These are phyloP conservation scores for Neotragus pygmaeus DNA, from an alignment of 2,113 vertebrate genomes.

Conservation along the genomic window DNA sequence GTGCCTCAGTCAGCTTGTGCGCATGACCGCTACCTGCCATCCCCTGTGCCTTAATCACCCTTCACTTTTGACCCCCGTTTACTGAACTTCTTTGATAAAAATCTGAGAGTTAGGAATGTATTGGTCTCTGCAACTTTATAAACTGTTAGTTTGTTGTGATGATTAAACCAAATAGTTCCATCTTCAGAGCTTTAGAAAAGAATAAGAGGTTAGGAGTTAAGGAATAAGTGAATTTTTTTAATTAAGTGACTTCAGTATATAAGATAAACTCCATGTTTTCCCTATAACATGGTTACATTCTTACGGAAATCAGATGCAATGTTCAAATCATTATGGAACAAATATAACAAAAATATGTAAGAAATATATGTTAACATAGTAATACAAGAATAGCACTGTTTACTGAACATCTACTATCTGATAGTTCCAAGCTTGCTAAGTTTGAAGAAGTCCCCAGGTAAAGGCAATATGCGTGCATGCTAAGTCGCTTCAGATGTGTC, in stretches of 20 bases:
- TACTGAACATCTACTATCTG: background rate
- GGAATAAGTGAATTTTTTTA: background rate
- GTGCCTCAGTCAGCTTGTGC: fast-evolving
- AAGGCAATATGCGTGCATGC: fast-evolving
- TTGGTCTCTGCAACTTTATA: background rate
- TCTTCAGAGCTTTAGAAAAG: background rate
- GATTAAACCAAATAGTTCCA: background rate
- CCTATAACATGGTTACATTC: background rate
- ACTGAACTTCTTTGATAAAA: background rate
- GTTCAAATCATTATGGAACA: background rate
- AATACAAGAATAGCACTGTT: background rate
- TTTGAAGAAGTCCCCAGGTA: background rate
- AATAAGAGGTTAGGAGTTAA: background rate
- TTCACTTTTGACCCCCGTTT: background rate
- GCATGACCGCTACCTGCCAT: fast-evolving
- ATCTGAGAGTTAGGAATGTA: no score
- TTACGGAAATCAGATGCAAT: background rate
- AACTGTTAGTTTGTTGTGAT: background rate
- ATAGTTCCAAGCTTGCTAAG: background rate
- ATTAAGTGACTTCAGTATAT: background rate
- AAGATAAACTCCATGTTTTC: background rate
- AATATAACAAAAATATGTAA: background rate
- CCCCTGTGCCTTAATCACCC: fast-evolving
- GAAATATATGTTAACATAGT: background rate
- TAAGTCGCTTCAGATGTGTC: background rate